Base-by-base conservation (phyloP, 1,140 invertebrate genomes). In the Drosophila lacertosa region DNA sequence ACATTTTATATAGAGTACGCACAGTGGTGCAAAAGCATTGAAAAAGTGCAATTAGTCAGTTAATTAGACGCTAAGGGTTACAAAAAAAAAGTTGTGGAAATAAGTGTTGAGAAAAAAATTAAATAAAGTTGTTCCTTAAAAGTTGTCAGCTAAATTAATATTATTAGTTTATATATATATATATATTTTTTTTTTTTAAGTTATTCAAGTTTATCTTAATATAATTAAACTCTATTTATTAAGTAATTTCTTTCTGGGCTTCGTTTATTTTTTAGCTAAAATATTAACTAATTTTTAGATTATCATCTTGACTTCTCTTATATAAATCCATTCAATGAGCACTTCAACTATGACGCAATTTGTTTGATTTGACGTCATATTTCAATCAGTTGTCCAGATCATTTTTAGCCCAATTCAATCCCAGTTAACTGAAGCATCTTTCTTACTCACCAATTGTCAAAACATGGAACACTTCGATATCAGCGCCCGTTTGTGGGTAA, bases 1-100 rank as follows among this genome's bases (percentile, higher is more conserved):
- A 65, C 74, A 50, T 74, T 74, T 35, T 33, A 13, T 59, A 70
- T 37, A 59, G 62, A 11, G 26, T 45, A 16, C n/a, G 45, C 45
- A 88, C 73, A 77, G 65, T 88, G 81, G 53, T 16, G 3, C 51
- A 0, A 35, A 4, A 2, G 6, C 6, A 22, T n/a, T 9, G 42
- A 7, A 32, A 0, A 32, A 32, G 29, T 32, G 29, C 6, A 32
- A 2, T 32, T n/a, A n/a, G n/a, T n/a, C n/a, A n/a, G n/a, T n/a
- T n/a, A n/a, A n/a, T n/a, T n/a, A n/a, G n/a, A n/a, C n/a, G n/a
- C n/a, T n/a, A n/a, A n/a, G n/a, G n/a, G n/a, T n/a, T n/a, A n/a
- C n/a, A n/a, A n/a, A n/a, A n/a, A n/a, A n/a, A n/a, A n/a, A n/a
- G n/a, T n/a, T n/a, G n/a, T n/a, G n/a, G n/a, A n/a, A n/a, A n/a